Evolutionary conservation across 1,140 invertebrate species (phyloP), one percentile per base, ranked within the genome.

Genomic region (Drosophila ironensis): DNA sequence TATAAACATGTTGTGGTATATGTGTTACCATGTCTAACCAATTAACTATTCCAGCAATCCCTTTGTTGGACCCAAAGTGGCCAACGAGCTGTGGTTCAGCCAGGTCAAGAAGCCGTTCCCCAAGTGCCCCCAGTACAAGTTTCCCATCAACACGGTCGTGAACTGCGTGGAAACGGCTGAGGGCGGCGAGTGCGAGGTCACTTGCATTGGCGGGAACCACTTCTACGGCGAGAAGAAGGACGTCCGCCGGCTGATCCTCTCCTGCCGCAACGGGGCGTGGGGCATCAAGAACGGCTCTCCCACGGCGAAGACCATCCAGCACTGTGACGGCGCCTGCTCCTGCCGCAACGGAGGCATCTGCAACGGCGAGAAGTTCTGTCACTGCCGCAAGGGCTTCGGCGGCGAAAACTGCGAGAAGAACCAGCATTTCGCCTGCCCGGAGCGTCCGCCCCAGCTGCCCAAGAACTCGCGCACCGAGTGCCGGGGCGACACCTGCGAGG

Each of bases 301-400:
- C 30, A 50, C 47, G 3, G 47, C 47, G n/a, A 50, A 38, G 33
- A 50, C 47, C 20, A 38, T 50, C 12, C 47, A 37, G 47, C 45
- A 40, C 7, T 57, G 44, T 20, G 44, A 47, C 14, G 53, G 53
- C 7, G 53, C 53, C 2, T 47, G 44, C 22, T 11, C 16, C 19
- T 54, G 51, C 9, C 51, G 41, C 0, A 54, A 54, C 12, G 51
- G 51, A 16, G 51, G 51, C 17, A 54, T 54, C 40, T 54, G 51
- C 27, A 54, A 45, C 9, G 51, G 51, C 1, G 51, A 54, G 7
- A 54, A 54, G 9, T 30, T 44, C 25, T 54, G 51, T 8, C 51
- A 54, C 27, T 54, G 51, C 27, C 40, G 25, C 2, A 54, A 54
- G 14, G 51, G 40, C 3, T 54, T 16, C 20, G 47, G 47, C 9